Conservation (phyloP, 2,888 invertebrate genomes). For the Agriopis marginaria region DNA sequence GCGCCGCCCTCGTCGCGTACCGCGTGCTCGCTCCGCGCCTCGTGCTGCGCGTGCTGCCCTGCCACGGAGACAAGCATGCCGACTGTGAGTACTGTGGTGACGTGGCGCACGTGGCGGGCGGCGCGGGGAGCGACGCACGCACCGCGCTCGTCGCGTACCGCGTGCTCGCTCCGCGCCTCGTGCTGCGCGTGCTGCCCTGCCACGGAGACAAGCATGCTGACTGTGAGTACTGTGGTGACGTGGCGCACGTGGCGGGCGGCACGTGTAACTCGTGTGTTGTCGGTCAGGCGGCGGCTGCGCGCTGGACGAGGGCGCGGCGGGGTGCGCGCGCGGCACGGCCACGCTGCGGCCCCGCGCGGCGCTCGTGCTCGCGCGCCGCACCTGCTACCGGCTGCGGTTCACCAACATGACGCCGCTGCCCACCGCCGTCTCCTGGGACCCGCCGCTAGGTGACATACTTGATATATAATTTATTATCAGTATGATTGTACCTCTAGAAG, state of each 20-base stretch:
- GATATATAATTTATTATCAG: too few species aligned
- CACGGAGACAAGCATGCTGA: conserved; percentile 40
- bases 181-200: conserved; percentile 60
- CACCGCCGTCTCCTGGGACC: conserved; percentile 64
- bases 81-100: conserved; percentile 47
- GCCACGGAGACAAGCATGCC: conserved; percentile 47
- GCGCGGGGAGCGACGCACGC: conserved; percentile 51
- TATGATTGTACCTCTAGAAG: too few species aligned
- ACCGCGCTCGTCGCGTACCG: conserved; percentile 64
- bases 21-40: conserved; percentile 70
- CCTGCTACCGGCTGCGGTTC: conserved; percentile 61
- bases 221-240: conserved; percentile 40
- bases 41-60: conserved; percentile 57
- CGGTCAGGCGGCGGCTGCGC: conserved; percentile 53
- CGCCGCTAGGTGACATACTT: conserved; percentile 52
- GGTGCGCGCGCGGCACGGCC: conserved; percentile 48
- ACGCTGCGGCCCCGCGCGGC: conserved; percentile 61
- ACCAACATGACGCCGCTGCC: conserved; percentile 68
- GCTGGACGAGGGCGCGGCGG: conserved; percentile 48
- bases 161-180: conserved; percentile 67
- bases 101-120: conserved; percentile 38
- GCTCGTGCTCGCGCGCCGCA: conserved; percentile 50
- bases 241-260: background rate
- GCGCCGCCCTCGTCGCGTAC: conserved; percentile 63
- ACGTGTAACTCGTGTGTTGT: background rate